Percentiles rank a stretch among this genome's conserved stretches.
Conservation (phyloP, 2,888 invertebrate genomes). For the Noctua janthe region DNA sequence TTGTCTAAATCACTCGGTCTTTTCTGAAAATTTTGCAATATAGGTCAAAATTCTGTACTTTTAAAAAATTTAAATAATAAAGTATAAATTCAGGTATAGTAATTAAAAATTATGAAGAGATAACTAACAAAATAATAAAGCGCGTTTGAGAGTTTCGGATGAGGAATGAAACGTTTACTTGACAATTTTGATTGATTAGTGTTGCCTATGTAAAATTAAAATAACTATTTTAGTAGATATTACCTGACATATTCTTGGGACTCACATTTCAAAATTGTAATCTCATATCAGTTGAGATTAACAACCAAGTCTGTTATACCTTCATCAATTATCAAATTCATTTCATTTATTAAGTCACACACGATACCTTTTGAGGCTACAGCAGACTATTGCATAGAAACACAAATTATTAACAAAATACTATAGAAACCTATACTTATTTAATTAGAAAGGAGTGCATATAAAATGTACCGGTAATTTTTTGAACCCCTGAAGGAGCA, state of each 20-base stretch:
- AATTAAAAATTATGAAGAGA: neutral
- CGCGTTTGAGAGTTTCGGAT: neutral
- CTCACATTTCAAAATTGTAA: neutral
- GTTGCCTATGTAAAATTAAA: neutral
- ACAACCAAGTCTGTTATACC: neutral
- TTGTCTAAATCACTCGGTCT: neutral
- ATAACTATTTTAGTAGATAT: neutral
- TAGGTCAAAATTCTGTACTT: neutral
- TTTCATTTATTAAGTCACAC: neutral
- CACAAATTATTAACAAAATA: too few species aligned
- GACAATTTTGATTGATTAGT: conserved; percentile 7
- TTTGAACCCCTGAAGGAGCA: neutral
- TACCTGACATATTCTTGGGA: neutral
- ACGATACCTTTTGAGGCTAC: neutral
- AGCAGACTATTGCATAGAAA: neutral
- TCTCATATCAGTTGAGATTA: neutral
- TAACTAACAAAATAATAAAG: neutral
- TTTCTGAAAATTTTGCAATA: neutral
- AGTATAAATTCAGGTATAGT: neutral
- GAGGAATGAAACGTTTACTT: conserved; percentile 19
- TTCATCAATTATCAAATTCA: neutral
- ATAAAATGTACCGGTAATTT: neutral
- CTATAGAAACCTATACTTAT: neutral
- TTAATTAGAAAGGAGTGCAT: neutral
- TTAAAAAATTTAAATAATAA: neutral